Evolutionary conservation across 2,113 vertebrate genomes (phyloP).

Genomic region (Struthidea cinerea): DNA sequence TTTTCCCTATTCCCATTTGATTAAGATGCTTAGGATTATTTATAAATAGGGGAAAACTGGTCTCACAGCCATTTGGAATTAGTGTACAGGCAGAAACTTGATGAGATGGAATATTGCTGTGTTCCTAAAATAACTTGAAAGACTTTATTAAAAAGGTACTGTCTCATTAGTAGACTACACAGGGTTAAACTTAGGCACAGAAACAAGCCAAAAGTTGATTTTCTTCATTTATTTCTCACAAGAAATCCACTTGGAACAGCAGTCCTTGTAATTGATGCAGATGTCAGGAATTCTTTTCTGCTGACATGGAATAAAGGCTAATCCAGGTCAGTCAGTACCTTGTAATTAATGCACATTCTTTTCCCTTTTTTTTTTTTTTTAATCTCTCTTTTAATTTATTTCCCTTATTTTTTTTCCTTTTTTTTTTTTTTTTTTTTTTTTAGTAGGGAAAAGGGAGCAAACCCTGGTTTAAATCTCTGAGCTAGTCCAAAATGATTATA

Average conservation of each 20-base stretch:
- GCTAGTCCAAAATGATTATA: not conserved
- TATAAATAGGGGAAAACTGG: not conserved
- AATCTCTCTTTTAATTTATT: not conserved
- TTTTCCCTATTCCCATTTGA: not conserved
- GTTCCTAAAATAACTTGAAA: not conserved
- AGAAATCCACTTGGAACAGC: conserved; percentile 13
- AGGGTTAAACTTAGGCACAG: not conserved
- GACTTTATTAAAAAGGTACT: not conserved
- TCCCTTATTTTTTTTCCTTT: not conserved
- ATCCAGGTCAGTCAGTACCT: conserved; percentile 58
- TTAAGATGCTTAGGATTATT: not conserved
- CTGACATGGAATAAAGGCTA: conserved; percentile 53
- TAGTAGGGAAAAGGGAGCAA: not conserved
- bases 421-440: not conserved
- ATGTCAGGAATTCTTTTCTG: conserved; percentile 67
- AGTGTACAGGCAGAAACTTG: not conserved
- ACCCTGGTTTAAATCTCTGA: not conserved
- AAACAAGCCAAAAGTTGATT: not conserved
- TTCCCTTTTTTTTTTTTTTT: not conserved
- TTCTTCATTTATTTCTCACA: conserved; percentile 7
- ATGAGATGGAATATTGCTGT: not conserved
- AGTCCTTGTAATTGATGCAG: conserved; percentile 51
- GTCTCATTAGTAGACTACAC: not conserved
- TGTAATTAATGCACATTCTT: conserved; percentile 56
- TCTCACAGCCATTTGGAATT: not conserved